Base-by-base conservation (phyloP, 2,113 vertebrate genomes). In the Gorilla gorilla region DNA sequence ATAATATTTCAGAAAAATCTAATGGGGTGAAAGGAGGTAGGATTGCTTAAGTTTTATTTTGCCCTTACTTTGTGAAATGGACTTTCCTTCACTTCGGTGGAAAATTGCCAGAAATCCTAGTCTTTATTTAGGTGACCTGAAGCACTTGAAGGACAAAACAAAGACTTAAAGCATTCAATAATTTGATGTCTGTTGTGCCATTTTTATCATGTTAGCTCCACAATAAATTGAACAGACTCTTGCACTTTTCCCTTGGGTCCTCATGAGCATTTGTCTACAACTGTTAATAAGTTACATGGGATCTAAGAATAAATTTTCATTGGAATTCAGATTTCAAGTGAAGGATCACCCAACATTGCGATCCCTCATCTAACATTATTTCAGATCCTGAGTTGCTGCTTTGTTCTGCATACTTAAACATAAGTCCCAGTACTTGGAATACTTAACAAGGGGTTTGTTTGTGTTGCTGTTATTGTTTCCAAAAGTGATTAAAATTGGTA, bases 251-350 rank as follows among this genome's bases (percentile, higher is more conserved):
- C 32, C 59, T 82, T 66, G 35, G 35, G 59, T 92, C 45, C 14
- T 68, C 35, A 52, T 43, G 38, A 80, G 11, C 59, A 79, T 82
- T 86, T 96, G 52, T 79, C 45, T 48, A 32, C 50, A 92, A 9
- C 23, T 91, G n/a, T 72, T 92, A 20, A 64, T 93, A 90, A 87
- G 6, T 92, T 80, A 50, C 52, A 32, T 80, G 76, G 35, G 38
- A 84, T 81, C 12, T 87, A 50, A 81, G 55, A 79, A 80, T 95
- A 70, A 94, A 48, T 91, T 94, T 88, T 93, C 89, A 75, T 75
- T 92, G 78, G 48, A 96, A 79, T 64, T 90, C 76, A 52, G 72
- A 50, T 92, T 96, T 70, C n/a, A 78, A 87, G 75, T 85, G 59
- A 89, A 86, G n/a, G 50, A n/a, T 88, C 68, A 89, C 30, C 27